phyloP scores from a whole-genome alignment of 2,113 vertebrate species.

The Clupea harengus region DNA sequence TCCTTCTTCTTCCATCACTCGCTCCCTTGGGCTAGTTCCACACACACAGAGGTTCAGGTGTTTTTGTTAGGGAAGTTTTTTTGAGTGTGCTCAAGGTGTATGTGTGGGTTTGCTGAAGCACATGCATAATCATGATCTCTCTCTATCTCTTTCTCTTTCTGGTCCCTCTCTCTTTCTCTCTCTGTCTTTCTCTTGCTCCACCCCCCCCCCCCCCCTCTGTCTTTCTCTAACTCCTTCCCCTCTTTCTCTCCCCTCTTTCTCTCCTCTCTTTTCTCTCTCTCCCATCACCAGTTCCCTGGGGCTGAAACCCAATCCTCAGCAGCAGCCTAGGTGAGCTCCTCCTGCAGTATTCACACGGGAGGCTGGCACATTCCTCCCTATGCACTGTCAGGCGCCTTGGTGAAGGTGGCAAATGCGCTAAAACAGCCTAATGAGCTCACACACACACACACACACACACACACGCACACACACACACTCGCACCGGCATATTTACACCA shows the following conservation, averaged over 20 bases:
- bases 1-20: neutral
- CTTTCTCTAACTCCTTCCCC: neutral
- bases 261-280: neutral
- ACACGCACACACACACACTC: neutral
- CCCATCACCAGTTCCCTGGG: neutral
- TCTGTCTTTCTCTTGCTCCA: neutral
- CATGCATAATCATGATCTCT: constrained; percentile 14
- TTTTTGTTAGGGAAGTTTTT: neutral
- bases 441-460: constrained; percentile 3
- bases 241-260: neutral
- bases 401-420: neutral
- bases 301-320: neutral
- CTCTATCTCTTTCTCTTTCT: neutral
- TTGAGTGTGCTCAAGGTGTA: neutral
- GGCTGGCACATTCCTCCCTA: neutral
- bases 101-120: neutral
- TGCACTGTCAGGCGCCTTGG: neutral
- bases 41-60: neutral
- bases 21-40: neutral
- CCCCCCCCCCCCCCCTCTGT: neutral
- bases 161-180: neutral
- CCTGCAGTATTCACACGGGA: neutral
- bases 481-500: neutral
- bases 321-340: neutral
- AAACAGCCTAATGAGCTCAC: neutral